Evolutionary conservation across 2,113 vertebrate species (phyloP).

Genomic region (Pterocles gutturalis): DNA sequence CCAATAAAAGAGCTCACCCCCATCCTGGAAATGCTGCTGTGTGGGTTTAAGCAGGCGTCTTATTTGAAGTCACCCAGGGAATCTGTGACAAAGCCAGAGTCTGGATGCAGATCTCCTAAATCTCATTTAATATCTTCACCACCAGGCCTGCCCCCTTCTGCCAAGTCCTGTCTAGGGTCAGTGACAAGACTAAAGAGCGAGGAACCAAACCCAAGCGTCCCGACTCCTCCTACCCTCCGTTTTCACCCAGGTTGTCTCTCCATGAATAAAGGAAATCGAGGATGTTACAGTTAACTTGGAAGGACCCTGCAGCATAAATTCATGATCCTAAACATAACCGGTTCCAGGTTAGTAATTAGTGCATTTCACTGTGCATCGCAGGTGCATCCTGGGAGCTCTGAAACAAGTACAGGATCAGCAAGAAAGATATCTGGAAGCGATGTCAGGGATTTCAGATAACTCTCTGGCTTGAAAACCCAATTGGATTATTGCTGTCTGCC

Average conservation of each 20-base stretch:
- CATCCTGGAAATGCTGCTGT: not conserved
- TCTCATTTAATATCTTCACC: not conserved
- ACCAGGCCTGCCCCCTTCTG: not conserved
- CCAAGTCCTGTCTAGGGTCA: not conserved
- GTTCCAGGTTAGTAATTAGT: constrained; percentile 35
- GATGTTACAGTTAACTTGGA: not conserved
- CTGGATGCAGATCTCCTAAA: not conserved
- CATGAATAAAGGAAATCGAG: not conserved
- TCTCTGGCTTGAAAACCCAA: not conserved
- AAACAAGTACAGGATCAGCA: constrained; percentile 27
- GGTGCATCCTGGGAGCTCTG: constrained; percentile 8
- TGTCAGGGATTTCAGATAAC: not conserved
- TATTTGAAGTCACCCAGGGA: not conserved
- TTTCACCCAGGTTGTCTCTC: not conserved
- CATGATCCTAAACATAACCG: not conserved
- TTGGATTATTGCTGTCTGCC: not conserved
- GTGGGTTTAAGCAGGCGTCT: not conserved
- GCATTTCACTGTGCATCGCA: not conserved
- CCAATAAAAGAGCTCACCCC: not conserved
- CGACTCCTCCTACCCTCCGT: not conserved
- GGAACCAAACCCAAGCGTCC: not conserved
- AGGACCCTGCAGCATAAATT: constrained; percentile 2
- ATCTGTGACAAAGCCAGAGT: not conserved
- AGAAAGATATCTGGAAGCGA: constrained; percentile 19
- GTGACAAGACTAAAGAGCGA: not conserved